Conservation (phyloP, 2,797 vertebrate genomes). For the Diceros bicornis region DNA sequence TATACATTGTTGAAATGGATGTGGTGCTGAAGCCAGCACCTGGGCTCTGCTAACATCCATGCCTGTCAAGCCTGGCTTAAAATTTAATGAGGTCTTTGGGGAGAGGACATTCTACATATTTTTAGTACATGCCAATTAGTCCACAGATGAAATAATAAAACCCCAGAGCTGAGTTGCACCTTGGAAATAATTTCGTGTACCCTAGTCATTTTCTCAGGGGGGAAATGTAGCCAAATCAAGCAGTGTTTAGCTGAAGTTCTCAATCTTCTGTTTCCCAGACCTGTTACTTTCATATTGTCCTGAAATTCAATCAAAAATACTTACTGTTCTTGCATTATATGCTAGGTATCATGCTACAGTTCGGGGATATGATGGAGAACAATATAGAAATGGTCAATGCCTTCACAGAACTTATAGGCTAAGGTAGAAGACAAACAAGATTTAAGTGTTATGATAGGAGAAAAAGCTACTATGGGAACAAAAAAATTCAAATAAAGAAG, state of each 20-base stretch:
- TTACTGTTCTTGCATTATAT: not conserved
- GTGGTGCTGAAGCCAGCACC: constrained; percentile 14
- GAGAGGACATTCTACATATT: constrained; percentile 5
- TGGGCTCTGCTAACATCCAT: not conserved
- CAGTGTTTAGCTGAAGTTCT: not conserved
- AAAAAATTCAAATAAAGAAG: not conserved
- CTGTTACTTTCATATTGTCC: not conserved
- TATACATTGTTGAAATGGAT: constrained; percentile 30
- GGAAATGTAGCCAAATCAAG: not conserved
- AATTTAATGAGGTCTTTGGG: constrained; percentile 55
- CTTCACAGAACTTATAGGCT: not conserved
- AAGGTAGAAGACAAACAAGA: not conserved
- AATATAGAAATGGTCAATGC: not conserved
- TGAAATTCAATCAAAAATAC: not conserved
- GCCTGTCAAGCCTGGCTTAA: constrained; percentile 53
- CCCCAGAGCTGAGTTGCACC: not conserved
- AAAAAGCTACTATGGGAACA: constrained; percentile 32
- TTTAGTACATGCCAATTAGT: constrained; percentile 7
- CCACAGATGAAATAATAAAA: constrained; percentile 11
- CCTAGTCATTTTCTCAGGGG: not conserved
- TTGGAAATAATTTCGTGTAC: constrained; percentile 3
- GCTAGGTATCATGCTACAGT: not conserved
- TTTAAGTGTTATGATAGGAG: not conserved
- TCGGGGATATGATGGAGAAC: not conserved
- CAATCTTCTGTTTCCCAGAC: not conserved